Evolutionary conservation across 2,797 vertebrate species (phyloP), one percentile per base, ranked within the genome.

Genomic region (Tamandua tetradactyla): DNA sequence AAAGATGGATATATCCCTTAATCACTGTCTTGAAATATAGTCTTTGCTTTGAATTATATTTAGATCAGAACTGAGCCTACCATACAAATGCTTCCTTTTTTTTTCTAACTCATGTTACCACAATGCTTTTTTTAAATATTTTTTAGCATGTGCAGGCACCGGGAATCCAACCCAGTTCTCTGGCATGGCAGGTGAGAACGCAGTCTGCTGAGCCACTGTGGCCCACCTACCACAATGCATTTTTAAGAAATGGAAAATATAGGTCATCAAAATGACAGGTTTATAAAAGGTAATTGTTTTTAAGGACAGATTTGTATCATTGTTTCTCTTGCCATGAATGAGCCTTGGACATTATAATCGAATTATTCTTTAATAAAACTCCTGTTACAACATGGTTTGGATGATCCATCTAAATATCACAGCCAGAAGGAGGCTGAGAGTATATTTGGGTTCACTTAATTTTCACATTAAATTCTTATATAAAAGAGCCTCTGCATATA

Each of bases 221-320:
- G n/a, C n/a, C n/a, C n/a, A n/a, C n/a, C n/a, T 80, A 84, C 32
- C 7, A 5, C 20, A 66, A n/a, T 35, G 9, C 13, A 74, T 72
- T 71, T 95, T 93, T n/a, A 89, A 69, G 35, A 95, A 86, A 82
- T 86, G n/a, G 47, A 66, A 59, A 76, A 84, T n/a, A 72, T 0
- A 1, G 3, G 17, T 89, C 17, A 52, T 59, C 13, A 75, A 86
- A 83, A 85, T 1, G 32, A 0, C 83, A 69, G 20, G 11, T 22
- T 72, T 76, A 30, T 52, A 40, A 81, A 59, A 84, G 37, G 35
- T 4, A 64, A 68, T 17, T 69, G n/a, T 52, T 84, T 86, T 64
- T 69, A 90, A 49, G 95, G 9, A 71, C 3, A 69, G 62, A 62
- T 22, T 17, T 7, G 40, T 30, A 20, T 32, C 69, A 85, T 61